Percentiles rank a stretch among this genome's conserved stretches.
These are phyloP conservation scores for Troilus luridus DNA, from an alignment of 2,888 invertebrate genomes.

Conservation along the genomic window DNA sequence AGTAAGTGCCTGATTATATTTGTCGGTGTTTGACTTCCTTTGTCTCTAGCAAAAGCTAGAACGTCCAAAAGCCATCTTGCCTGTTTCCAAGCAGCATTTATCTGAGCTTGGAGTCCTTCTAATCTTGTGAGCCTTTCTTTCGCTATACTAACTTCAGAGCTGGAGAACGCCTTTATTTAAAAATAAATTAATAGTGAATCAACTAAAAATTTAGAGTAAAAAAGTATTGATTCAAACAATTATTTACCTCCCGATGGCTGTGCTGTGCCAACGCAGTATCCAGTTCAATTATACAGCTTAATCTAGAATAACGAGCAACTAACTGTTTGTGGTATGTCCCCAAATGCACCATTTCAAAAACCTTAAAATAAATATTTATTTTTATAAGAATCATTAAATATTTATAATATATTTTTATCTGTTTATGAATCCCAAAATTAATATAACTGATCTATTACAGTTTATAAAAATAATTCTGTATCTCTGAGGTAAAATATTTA, in stretches of 20 bases:
- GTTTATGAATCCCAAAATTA: background rate
- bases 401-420: background rate
- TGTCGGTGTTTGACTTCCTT: constrained; percentile 69
- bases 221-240: background rate
- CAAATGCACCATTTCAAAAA: constrained; percentile 85
- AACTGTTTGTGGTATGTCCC: constrained; percentile 94
- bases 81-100: constrained; percentile 93
- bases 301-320: constrained; percentile 89
- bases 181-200: background rate
- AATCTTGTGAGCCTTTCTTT: constrained; percentile 87
- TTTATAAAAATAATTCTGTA: background rate
- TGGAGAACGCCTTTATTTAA: constrained; percentile 84
- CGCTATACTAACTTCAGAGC: constrained; percentile 86
- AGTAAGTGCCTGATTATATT: constrained; percentile 69
- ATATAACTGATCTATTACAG: background rate
- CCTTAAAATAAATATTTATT: constrained; percentile 56
- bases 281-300: constrained; percentile 94
- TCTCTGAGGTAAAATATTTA: too few species aligned
- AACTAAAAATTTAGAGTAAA: background rate
- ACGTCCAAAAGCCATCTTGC: constrained; percentile 97
- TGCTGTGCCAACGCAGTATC: constrained; percentile 94
- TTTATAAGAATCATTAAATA: background rate
- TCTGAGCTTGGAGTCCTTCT: constrained; percentile 85
- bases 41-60: constrained; percentile 92
- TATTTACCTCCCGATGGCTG: constrained; percentile 83